Evolutionary conservation across 2,888 invertebrate genomes (phyloP).

Genomic region (Morpho achilles): DNA sequence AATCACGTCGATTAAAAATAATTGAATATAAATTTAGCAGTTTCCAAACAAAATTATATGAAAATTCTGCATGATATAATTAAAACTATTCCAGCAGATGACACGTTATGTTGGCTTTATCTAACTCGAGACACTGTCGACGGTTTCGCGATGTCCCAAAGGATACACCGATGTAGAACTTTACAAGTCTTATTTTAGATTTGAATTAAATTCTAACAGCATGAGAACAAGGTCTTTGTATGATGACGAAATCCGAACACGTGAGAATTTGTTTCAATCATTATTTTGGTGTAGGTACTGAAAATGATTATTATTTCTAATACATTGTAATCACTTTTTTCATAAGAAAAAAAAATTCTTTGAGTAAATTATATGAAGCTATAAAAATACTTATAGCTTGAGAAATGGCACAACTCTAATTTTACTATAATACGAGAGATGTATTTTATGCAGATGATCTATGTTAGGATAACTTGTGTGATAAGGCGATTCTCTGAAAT

Average conservation of each 20-base stretch:
- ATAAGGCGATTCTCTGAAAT: too few relatives aligned
- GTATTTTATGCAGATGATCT: too few relatives aligned
- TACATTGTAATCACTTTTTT: too few relatives aligned
- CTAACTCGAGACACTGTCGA: conserved; percentile 33
- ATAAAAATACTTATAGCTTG: too few relatives aligned
- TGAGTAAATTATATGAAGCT: too few relatives aligned
- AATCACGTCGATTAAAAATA: too few relatives aligned
- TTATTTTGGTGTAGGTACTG: background rate
- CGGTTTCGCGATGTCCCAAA: conserved; percentile 34
- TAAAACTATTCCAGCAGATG: conserved; percentile 31
- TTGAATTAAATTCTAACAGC: conserved; percentile 34
- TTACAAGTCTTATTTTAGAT: conserved; percentile 34
- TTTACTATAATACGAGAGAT: too few relatives aligned
- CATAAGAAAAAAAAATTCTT: too few relatives aligned
- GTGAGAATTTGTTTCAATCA: conserved; percentile 1
- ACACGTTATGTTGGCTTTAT: conserved; percentile 35
- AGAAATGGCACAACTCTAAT: too few relatives aligned
- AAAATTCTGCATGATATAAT: conserved; percentile 30
- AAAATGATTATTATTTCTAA: too few relatives aligned
- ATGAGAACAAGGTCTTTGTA: conserved; percentile 25
- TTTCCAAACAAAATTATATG: conserved; percentile 11
- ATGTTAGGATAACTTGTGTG: too few relatives aligned
- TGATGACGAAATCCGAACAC: conserved; percentile 22
- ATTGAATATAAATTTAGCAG: too few relatives aligned
- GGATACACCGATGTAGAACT: conserved; percentile 35